These are phyloP conservation scores for Damaliscus lunatus DNA, from an alignment of 2,113 vertebrate genomes.

Conservation along the genomic window DNA sequence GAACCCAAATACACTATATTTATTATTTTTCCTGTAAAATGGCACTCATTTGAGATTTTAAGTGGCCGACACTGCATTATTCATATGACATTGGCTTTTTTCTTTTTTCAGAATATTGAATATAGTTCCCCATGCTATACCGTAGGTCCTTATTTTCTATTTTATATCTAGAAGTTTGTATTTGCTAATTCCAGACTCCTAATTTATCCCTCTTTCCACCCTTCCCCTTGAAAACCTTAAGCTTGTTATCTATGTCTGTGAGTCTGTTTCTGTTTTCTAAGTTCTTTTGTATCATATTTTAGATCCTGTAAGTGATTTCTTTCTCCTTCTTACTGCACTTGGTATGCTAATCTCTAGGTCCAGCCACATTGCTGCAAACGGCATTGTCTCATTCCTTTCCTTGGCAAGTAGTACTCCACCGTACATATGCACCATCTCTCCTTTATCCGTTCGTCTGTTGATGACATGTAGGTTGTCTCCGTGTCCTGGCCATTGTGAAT, in stretches of 20 bases:
- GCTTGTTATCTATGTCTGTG: not conserved
- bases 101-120: not conserved
- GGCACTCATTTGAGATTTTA: not conserved
- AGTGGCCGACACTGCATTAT: not conserved
- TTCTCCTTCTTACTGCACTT: not conserved
- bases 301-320: not conserved
- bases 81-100: not conserved
- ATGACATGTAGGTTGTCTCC: not conserved
- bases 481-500: not conserved
- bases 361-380: not conserved
- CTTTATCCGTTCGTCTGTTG: fast-evolving
- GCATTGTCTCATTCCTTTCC: not conserved
- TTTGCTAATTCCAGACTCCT: not conserved
- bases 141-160: not conserved
- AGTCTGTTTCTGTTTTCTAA: not conserved
- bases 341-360: not conserved
- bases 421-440: not conserved
- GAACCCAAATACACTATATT: not conserved
- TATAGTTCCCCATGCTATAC: not conserved
- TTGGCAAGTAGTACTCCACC: not conserved
- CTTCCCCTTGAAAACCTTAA: not conserved
- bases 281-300: not conserved
- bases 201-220: not conserved
- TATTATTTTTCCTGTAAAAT: not conserved
- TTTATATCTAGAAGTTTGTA: not conserved